A percentile compares a stretch with the other conserved stretches of the same genome.
These are phyloP conservation scores for Heliconius charithonia DNA, from an alignment of 2,888 invertebrate species.

Conservation along the genomic window DNA sequence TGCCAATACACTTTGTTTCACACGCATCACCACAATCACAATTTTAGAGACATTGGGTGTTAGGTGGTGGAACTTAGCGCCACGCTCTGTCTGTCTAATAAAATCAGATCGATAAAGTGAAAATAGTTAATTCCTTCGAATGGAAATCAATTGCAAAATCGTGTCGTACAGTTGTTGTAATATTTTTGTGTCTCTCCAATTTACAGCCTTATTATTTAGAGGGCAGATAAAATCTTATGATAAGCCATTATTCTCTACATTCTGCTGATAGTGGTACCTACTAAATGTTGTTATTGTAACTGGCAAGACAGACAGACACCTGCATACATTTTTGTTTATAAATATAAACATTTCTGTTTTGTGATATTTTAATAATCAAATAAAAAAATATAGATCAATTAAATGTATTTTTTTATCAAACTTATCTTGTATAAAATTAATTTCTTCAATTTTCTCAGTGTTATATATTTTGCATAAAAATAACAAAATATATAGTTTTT, in stretches of 20 bases:
- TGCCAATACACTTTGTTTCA: not conserved
- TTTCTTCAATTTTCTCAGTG: no score
- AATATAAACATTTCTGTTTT: no score
- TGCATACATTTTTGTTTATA: no score
- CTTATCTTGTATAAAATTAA: no score
- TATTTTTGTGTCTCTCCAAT: no score
- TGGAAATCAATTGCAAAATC: no score
- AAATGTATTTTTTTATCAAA: no score
- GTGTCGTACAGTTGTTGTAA: no score
- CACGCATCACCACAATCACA: not conserved
- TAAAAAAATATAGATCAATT: no score
- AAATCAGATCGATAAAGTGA: not conserved
- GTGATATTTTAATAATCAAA: no score
- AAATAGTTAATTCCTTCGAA: not conserved
- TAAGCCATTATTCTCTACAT: constrained; percentile 1
- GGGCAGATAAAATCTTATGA: constrained; percentile 1
- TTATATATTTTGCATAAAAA: no score
- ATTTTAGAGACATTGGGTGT: not conserved
- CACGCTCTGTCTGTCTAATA: not conserved
- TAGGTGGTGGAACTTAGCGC: not conserved
- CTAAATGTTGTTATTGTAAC: not conserved
- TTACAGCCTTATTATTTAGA: not conserved
- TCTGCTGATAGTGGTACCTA: not conserved
- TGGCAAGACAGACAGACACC: not conserved
- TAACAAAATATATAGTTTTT: no score